These are phyloP conservation scores for Serripes groenlandicus DNA, from an alignment of 2,888 invertebrate genomes.

Conservation along the genomic window DNA sequence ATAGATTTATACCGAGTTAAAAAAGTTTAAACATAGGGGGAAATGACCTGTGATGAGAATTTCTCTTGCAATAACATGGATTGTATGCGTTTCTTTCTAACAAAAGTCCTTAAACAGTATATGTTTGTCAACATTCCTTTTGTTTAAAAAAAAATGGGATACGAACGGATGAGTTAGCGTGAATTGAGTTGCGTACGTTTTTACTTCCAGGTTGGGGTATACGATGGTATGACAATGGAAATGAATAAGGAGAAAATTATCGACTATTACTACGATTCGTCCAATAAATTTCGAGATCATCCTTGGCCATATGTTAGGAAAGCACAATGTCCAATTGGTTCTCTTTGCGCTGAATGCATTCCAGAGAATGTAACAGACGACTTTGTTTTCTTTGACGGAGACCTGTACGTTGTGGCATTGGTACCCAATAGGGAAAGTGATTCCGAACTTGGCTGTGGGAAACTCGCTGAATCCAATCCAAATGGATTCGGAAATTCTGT, in stretches of 20 bases:
- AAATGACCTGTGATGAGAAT: not conserved
- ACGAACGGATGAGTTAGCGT: not conserved
- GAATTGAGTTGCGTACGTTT: not conserved
- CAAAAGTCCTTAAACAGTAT: not conserved
- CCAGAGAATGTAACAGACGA: not conserved
- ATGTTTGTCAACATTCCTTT: not conserved
- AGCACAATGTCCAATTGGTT: not conserved
- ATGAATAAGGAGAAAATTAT: not conserved
- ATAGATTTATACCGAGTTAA: too few species aligned
- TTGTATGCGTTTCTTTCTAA: too few species aligned
- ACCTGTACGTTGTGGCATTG: not conserved
- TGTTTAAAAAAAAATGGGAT: not conserved
- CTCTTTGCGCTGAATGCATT: not conserved
- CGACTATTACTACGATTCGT: not conserved
- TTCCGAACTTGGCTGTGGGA: not conserved
- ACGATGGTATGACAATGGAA: not conserved
- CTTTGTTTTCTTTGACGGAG: not conserved
- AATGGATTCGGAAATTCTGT: conserved; percentile 1
- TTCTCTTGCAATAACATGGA: not conserved
- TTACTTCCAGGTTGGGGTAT: not conserved
- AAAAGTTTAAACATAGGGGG: too few species aligned
- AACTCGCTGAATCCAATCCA: not conserved
- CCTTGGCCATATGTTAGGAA: not conserved
- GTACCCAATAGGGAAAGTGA: conserved; percentile 1
- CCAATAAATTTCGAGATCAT: not conserved